Base-by-base conservation (phyloP, 2,888 invertebrate genomes). In the Dicyrtomina minuta region DNA sequence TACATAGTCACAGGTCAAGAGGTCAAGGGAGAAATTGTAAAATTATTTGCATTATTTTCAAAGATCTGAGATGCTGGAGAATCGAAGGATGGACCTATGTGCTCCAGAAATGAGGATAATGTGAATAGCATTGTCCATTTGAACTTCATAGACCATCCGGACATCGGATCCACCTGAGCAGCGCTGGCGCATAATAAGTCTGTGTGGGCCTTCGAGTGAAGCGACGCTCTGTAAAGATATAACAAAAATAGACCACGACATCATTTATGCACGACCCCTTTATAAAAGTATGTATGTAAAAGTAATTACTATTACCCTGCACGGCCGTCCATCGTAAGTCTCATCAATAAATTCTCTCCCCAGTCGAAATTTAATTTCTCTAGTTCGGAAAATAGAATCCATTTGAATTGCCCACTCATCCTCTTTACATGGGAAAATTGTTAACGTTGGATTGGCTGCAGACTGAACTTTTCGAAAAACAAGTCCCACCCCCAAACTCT, bases 381-480 rank as follows among this genome's bases (percentile, higher is more conserved):
- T 67, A 1, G 70, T 71, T 3, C 71, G 66, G 53, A 77, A 75
- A 15, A 74, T 60, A 1, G 75, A 73, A 10, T 71, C 72, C 13
- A 66, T 65, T 22, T 55, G 56, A 20, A 76, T 67, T 0, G 62
- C 67, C 73, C 74, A 77, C 44, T 68, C 64, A 17, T 70, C 53
- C 0, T 26, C 24, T 4, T 71, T 68, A 12, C 66, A 20, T 24
- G 62, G 70, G 24, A 51, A 39, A 46, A 75, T 74, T 26, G 71
- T 66, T 58, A 74, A 26, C 12, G 41, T 59, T 1, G 77, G 77
- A 46, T 65, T 71, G 0, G 75, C 70, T 5, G 71, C 75, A 13
- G 67, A 62, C 51, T 71, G 71, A 10, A 77, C 77, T 62, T 77
- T 75, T 4, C 75, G 70, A 12, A 75, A 71, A 13, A 77, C 75